Evolutionary conservation across 1,140 invertebrate genomes (phyloP), one percentile per base, ranked within the genome.

Genomic region (Drepana arcuata): DNA sequence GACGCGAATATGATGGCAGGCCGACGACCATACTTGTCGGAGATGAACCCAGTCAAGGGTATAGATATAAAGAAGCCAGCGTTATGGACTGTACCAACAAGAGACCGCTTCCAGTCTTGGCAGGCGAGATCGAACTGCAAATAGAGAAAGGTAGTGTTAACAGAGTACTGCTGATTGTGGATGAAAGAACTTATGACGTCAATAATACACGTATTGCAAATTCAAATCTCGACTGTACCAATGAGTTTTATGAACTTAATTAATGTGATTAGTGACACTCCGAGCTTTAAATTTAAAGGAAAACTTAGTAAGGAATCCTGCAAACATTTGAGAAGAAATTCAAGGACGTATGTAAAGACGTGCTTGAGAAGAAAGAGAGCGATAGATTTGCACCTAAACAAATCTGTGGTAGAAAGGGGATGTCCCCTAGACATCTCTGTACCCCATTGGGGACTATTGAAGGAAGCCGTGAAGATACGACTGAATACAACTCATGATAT

Each of bases 71-170:
- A 90, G 59, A 90, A 89, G 9, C 90, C 91, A 11, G 89, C 68
- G 48, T 89, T 91, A 52, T 91, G 90, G 6, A 91, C 83, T 1
- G 90, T 91, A 5, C 91, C 91, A 0, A 92, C 87, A 10, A 92
- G 57, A 0, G 89, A 86, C 10, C 91, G 66, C 70, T 90, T 91
- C 90, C 90, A 92, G 48, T 88, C 83, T 57, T 90, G 68, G 16
- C 78, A 82, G 18, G 54, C 78, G 13, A 82, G 71, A 35, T 82
- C 43, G 41, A 82, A 82, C 78, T 82, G 69, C 13, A 75, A 81
- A 31, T 26, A 23, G 34, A 16, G 24, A 25, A 23, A 34, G 11
- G 4, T 21, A 21, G 18, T 4, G 4, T 21, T 9, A 21, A 21
- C 9, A 5, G 18, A 5, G n/a, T n/a, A n/a, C 18, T 5, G 18